Conservation (phyloP, 2,888 invertebrate species). For the Dinocampus coccinellae region DNA sequence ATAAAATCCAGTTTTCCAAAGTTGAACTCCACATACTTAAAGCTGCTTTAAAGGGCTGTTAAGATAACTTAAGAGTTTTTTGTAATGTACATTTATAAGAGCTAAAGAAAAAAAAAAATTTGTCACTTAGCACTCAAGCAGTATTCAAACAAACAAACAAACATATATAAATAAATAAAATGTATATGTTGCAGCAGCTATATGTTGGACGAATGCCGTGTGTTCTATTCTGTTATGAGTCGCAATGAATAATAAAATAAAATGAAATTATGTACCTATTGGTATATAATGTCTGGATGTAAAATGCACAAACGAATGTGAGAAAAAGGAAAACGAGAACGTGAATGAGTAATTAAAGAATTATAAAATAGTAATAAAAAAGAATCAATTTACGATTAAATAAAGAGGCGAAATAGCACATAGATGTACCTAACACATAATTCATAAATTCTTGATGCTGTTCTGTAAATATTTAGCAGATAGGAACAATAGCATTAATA, state of each 20-base stretch:
- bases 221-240: neutral
- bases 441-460: slow-evolving; percentile 40
- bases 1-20: slow-evolving; percentile 60
- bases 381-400: neutral
- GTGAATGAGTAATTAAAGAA: slow-evolving; percentile 11
- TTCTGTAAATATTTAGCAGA: slow-evolving; percentile 45
- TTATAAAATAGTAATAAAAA: slow-evolving; percentile 15
- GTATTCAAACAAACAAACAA: slow-evolving; percentile 58
- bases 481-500: slow-evolving; percentile 14
- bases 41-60: slow-evolving; percentile 63
- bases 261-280: slow-evolving; percentile 1
- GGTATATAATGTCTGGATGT: slow-evolving; percentile 42
- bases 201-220: neutral
- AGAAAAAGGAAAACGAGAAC: slow-evolving; percentile 16
- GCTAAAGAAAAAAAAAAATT: slow-evolving; percentile 48
- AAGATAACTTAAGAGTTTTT: slow-evolving; percentile 63
- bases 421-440: slow-evolving; percentile 23
- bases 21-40: slow-evolving; percentile 65
- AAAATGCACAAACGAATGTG: slow-evolving; percentile 25
- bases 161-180: slow-evolving; percentile 13
- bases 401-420: slow-evolving; percentile 20
- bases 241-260: neutral
- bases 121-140: slow-evolving; percentile 57
- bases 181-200: slow-evolving; percentile 4
- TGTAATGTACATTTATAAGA: slow-evolving; percentile 67